Evolutionary conservation across 2,113 vertebrate genomes (phyloP).

Genomic region (Halcyon malimbica): DNA sequence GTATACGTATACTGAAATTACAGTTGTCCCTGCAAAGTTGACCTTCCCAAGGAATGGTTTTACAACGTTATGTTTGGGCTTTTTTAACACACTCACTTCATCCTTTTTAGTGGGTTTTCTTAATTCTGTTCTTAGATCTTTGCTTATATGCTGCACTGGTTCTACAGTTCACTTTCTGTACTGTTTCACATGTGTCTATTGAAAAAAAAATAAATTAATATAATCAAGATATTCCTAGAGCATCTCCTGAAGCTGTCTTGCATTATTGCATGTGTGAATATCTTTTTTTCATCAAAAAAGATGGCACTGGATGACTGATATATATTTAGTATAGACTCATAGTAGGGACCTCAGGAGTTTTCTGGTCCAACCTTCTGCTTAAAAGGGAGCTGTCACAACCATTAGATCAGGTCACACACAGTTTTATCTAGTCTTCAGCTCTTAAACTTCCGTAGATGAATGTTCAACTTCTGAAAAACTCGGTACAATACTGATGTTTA

Average conservation of each 20-base stretch:
- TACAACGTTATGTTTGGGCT: background rate
- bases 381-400: background rate
- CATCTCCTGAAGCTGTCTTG: background rate
- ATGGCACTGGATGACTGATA: background rate
- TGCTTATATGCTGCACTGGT: background rate
- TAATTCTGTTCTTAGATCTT: accelerated
- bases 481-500: background rate
- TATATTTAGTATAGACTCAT: accelerated
- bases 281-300: background rate
- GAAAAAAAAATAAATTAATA: background rate
- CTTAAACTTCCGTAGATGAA: background rate
- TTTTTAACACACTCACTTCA: background rate
- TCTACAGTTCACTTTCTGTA: background rate
- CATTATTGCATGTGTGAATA: accelerated
- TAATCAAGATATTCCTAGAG: background rate
- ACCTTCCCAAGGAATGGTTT: background rate
- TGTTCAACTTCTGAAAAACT: background rate
- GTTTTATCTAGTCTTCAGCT: background rate
- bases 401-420: background rate
- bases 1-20: background rate
- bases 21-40: background rate
- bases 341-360: background rate
- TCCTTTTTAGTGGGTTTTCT: background rate
- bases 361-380: background rate
- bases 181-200: background rate